Evolutionary conservation across 2,113 vertebrate genomes (phyloP).

Genomic region (Globicephala melas): DNA sequence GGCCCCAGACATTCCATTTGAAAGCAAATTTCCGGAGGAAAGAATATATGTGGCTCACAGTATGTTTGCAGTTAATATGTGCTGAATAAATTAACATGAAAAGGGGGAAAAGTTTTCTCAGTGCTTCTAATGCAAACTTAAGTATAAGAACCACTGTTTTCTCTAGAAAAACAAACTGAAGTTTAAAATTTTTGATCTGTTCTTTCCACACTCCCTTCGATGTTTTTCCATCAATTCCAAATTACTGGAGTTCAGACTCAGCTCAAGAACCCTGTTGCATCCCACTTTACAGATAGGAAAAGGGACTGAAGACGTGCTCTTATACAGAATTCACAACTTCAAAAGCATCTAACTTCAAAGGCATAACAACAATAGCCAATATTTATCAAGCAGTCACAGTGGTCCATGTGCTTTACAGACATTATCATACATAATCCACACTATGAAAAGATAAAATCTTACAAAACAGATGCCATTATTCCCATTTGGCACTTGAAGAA

Average conservation of each 20-base stretch:
- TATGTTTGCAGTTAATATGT: not conserved
- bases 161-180: not conserved
- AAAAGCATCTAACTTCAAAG: not conserved
- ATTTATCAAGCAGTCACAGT: not conserved
- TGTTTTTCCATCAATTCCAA: not conserved
- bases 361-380: not conserved
- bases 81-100: not conserved
- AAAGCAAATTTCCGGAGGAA: not conserved
- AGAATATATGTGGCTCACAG: not conserved
- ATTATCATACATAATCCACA: not conserved
- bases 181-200: not conserved
- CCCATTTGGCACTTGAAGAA: not conserved
- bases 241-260: not conserved
- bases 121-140: not conserved
- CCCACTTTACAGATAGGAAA: not conserved
- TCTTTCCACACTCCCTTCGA: not conserved
- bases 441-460: not conserved
- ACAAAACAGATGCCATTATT: not conserved
- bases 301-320: not conserved
- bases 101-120: not conserved
- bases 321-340: not conserved
- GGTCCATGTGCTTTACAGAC: not conserved
- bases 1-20: not conserved
- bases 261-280: not conserved
- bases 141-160: not conserved